Evolutionary conservation across 1,140 invertebrate species (phyloP).

Genomic region (Drosophila melanica): DNA sequence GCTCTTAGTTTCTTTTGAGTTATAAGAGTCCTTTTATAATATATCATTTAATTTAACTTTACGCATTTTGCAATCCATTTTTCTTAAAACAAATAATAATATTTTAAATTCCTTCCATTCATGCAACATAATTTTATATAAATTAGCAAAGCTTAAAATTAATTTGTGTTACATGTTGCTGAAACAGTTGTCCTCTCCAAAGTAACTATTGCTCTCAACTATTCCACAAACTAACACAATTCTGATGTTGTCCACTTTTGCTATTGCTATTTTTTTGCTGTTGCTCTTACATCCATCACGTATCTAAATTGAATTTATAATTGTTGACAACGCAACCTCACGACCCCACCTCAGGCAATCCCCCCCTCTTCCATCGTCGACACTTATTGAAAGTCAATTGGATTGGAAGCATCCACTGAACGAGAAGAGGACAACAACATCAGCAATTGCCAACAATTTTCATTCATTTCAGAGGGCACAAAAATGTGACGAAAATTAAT

Average conservation of each 20-base stretch:
- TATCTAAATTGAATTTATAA: constrained; percentile 78
- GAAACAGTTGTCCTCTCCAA: not conserved
- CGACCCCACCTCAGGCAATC: constrained; percentile 7
- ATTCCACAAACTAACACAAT: constrained; percentile 8
- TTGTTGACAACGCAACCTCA: constrained; percentile 65
- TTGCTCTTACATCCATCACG: constrained; percentile 32
- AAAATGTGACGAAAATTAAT: constrained; percentile 82
- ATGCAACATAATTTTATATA: too few species aligned
- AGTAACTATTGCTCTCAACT: not conserved
- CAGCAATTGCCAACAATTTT: constrained; percentile 38
- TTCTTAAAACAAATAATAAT: too few species aligned
- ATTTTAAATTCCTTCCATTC: too few species aligned
- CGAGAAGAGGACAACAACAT: constrained; percentile 3
- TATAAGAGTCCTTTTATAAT: too few species aligned
- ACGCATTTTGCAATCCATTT: too few species aligned
- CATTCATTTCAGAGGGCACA: constrained; percentile 47
- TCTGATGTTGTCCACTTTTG: constrained; percentile 6
- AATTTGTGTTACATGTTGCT: not conserved
- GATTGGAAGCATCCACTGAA: constrained; percentile 17
- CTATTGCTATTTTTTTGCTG: constrained; percentile 9
- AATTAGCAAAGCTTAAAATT: not conserved
- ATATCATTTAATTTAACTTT: too few species aligned
- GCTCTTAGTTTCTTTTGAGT: too few species aligned
- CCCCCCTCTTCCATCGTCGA: not conserved
- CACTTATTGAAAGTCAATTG: constrained; percentile 20